A percentile compares a stretch with the other conserved stretches of the same genome.
Evolutionary conservation across 2,797 vertebrate species (phyloP).

Genomic region (Fratercula arctica): DNA sequence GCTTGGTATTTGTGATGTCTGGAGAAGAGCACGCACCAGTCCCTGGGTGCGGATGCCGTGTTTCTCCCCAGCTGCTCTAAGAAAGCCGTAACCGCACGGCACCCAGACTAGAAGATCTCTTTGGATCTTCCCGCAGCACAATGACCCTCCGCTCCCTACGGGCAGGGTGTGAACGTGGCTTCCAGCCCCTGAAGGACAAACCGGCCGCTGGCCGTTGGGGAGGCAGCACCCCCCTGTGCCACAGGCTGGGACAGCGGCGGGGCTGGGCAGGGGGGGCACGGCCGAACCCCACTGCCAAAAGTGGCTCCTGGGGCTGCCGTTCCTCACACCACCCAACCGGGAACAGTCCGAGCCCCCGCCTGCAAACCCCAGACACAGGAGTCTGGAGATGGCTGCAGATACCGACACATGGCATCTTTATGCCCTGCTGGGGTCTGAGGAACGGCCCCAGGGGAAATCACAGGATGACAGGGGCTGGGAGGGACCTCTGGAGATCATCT

Average conservation of each 20-base stretch:
- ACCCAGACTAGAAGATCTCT: not conserved
- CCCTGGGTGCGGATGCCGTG: not conserved
- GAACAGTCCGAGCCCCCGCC: not conserved
- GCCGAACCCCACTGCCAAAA: not conserved
- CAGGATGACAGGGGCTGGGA: no score
- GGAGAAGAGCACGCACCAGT: not conserved
- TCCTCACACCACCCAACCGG: rapidly evolving
- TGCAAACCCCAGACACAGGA: not conserved
- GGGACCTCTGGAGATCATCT: no score
- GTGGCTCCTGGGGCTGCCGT: rapidly evolving
- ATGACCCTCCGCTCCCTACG: rapidly evolving
- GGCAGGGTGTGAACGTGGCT: not conserved
- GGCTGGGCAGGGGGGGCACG: rapidly evolving
- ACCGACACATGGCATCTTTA: not conserved
- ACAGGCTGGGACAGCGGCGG: rapidly evolving
- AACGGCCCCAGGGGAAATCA: not conserved
- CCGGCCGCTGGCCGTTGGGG: no score
- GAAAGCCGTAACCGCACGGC: rapidly evolving
- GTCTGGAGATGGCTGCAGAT: not conserved
- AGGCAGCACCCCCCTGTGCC: not conserved
- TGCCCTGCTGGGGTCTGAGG: not conserved
- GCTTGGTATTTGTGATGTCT: not conserved
- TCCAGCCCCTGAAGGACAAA: rapidly evolving
- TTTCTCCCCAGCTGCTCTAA: not conserved
- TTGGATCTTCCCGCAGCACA: rapidly evolving